These are phyloP conservation scores for Hassar affinis DNA, from an alignment of 2,113 vertebrate genomes.

Conservation along the genomic window DNA sequence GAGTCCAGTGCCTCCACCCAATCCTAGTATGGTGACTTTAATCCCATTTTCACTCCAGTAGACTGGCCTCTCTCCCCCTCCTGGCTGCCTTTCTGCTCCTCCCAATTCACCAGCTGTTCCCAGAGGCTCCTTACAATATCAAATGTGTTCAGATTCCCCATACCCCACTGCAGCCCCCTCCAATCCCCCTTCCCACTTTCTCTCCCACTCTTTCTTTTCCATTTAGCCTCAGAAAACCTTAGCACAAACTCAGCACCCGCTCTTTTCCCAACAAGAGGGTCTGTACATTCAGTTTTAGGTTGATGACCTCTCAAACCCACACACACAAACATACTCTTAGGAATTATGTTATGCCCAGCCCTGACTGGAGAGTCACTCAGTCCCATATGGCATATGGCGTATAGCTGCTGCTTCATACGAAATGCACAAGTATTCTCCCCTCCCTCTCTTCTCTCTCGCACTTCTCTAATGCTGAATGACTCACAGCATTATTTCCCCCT, in stretches of 20 bases:
- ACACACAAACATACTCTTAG: constrained; percentile 34
- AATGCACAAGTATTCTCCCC: constrained; percentile 96
- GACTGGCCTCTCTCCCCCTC: constrained; percentile 73
- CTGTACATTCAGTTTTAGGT: background rate
- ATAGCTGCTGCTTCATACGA: constrained; percentile 85
- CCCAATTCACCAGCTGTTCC: constrained; percentile 98
- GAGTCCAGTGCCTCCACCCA: constrained; percentile 27
- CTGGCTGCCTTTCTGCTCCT: constrained; percentile 65
- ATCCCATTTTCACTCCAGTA: constrained; percentile 89
- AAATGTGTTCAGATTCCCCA: constrained; percentile 86
- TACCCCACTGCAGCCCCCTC: constrained; percentile 68
- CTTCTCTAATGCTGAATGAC: constrained; percentile 91
- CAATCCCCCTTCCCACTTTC: background rate
- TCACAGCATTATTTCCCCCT: constrained; percentile 97
- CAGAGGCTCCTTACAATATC: constrained; percentile 90
- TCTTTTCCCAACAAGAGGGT: background rate
- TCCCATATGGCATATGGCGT: constrained; percentile 99
- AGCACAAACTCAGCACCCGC: background rate
- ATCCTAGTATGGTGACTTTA: constrained; percentile 62
- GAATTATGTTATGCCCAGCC: constrained; percentile 79
- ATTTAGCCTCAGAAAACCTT: constrained; percentile 20
- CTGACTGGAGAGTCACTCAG: constrained; percentile 81
- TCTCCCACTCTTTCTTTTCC: constrained; percentile 5
- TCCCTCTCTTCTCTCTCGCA: constrained; percentile 56
- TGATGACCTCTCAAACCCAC: constrained; percentile 24